These are phyloP conservation scores for Steinernema khuongi DNA, from an alignment of 1,140 invertebrate genomes.

Conservation along the genomic window DNA sequence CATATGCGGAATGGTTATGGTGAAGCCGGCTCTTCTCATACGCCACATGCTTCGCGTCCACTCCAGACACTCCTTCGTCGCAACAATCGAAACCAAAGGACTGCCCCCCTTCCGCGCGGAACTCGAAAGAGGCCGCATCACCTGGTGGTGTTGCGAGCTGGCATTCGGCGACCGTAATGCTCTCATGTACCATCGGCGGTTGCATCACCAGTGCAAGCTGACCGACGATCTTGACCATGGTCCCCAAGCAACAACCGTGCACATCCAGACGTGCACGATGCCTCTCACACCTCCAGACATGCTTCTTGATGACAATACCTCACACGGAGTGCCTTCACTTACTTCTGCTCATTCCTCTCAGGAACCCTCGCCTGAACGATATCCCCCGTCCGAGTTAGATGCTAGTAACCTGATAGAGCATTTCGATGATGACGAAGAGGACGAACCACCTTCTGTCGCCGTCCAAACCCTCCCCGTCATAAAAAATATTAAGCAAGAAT, in stretches of 20 bases:
- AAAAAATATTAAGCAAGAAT: constrained; percentile 4
- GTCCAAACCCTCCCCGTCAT: not conserved
- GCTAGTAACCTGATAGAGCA: not conserved
- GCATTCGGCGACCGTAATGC: constrained; percentile 22
- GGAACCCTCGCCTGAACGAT: not conserved
- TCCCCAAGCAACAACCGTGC: constrained; percentile 6
- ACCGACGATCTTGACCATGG: constrained; percentile 1
- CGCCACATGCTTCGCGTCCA: constrained; percentile 41
- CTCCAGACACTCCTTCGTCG: constrained; percentile 21
- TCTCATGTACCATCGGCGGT: constrained; percentile 16
- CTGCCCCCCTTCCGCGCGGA: constrained; percentile 31
- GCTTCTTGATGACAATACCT: not conserved
- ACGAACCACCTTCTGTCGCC: not conserved
- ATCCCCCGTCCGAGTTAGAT: not conserved
- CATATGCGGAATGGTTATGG: constrained; percentile 30
- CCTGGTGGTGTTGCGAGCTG: constrained; percentile 25
- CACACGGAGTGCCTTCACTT: not conserved
- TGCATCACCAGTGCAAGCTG: constrained; percentile 14
- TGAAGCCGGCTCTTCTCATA: constrained; percentile 29
- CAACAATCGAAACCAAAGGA: constrained; percentile 30
- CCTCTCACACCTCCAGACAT: not conserved
- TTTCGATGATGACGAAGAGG: not conserved
- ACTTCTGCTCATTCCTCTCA: not conserved
- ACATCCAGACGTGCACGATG: not conserved
- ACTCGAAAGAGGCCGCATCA: constrained; percentile 18